Conservation (phyloP, 2,113 vertebrate genomes). For the Illadopsis cleaveri region DNA sequence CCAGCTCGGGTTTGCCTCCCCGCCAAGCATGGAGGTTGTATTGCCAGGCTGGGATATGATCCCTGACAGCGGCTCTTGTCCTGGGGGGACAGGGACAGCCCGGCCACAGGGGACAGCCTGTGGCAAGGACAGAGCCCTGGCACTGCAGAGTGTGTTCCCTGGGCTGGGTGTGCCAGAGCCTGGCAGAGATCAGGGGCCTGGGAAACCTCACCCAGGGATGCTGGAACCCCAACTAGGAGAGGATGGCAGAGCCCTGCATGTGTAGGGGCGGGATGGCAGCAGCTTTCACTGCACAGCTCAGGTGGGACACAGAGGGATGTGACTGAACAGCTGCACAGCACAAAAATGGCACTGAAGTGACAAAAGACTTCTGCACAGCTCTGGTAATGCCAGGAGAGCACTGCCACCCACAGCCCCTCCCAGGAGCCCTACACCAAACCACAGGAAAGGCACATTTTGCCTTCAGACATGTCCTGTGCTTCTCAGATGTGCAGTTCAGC, state of each 20-base stretch:
- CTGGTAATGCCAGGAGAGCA: background rate
- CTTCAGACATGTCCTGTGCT: background rate
- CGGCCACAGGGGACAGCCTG: background rate
- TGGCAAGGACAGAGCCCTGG: background rate
- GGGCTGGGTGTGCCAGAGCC: rapidly evolving
- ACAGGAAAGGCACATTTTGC: background rate
- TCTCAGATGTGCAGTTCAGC: background rate
- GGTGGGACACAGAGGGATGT: background rate
- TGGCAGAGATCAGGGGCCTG: background rate
- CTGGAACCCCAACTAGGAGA: rapidly evolving
- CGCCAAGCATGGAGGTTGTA: rapidly evolving
- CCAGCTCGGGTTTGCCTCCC: background rate
- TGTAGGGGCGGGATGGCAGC: background rate
- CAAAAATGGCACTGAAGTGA: background rate
- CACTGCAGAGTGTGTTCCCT: rapidly evolving
- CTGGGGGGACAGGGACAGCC: rapidly evolving
- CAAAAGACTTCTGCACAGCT: background rate
- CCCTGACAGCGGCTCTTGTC: background rate
- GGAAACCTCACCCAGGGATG: background rate
- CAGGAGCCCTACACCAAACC: background rate
- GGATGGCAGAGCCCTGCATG: rapidly evolving
- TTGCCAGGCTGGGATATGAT: rapidly evolving
- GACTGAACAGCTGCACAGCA: background rate
- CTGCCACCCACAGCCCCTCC: background rate
- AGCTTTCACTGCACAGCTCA: background rate